phyloP scores from a whole-genome alignment of 2,797 vertebrate species.

The Phataginus tetradactyla region DNA sequence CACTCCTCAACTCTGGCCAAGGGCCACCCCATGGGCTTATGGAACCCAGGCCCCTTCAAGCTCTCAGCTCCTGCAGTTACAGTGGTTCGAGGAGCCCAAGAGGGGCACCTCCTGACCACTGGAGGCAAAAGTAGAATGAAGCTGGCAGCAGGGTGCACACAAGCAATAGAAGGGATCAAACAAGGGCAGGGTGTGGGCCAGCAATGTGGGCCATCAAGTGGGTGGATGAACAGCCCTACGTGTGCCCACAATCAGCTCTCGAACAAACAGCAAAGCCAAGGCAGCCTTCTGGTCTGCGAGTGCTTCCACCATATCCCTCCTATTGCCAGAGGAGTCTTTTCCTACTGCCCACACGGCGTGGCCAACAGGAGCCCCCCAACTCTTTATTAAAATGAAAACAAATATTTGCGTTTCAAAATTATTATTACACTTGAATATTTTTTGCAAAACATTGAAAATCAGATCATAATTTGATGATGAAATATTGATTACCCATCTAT shows the following conservation, averaged over 20 bases:
- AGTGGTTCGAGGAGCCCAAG: background rate
- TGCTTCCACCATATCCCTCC: fast-evolving
- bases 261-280: background rate
- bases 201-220: background rate
- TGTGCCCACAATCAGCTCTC: background rate
- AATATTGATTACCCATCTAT: conserved; percentile 57
- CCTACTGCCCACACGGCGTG: background rate
- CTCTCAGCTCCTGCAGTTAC: background rate
- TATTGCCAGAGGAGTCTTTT: background rate
- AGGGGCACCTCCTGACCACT: background rate
- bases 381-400: background rate
- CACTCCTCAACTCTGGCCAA: background rate
- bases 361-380: background rate
- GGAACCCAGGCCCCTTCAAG: background rate
- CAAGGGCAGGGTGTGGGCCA: background rate
- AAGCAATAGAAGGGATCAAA: fast-evolving
- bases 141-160: background rate
- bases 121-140: background rate
- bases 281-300: background rate
- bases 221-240: background rate
- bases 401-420: background rate
- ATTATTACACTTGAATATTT: background rate
- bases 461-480: conserved; percentile 58
- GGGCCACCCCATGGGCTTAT: too few relatives aligned
- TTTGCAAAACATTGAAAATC: conserved; percentile 30